Percentiles rank a stretch among this genome's conserved stretches.
These are phyloP conservation scores for Drosophila eohydei DNA, from an alignment of 2,888 invertebrate species.

Conservation along the genomic window DNA sequence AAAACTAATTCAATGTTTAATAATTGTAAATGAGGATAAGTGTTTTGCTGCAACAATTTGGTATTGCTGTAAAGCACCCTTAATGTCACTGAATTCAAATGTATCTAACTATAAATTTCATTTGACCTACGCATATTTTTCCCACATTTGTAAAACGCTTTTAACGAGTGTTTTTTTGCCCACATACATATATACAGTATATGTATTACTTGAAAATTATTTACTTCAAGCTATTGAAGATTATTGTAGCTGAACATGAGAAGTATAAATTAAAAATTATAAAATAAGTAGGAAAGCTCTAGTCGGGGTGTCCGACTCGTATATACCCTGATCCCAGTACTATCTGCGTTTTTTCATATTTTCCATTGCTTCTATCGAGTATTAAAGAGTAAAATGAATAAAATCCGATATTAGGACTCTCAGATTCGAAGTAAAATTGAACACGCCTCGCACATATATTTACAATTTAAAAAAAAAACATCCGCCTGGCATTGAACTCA, in stretches of 20 bases:
- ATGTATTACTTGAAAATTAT: constrained; percentile 3
- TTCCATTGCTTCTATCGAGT: no score
- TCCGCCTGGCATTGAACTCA: no score
- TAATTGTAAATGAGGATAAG: no score
- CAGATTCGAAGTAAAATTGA: no score
- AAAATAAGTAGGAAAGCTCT: neutral
- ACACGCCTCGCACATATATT: no score
- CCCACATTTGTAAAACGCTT: constrained; percentile 2
- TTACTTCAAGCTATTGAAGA: constrained; percentile 2
- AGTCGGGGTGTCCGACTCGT: no score
- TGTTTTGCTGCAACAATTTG: neutral
- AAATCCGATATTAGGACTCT: no score
- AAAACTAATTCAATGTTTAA: no score
- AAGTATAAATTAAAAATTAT: constrained; percentile 11
- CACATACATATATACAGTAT: constrained; percentile 12
- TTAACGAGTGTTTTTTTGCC: constrained; percentile 13
- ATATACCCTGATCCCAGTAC: no score
- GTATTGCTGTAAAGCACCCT: neutral
- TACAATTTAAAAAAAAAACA: no score
- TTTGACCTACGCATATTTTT: constrained; percentile 12
- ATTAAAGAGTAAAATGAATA: no score
- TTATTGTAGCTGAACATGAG: constrained; percentile 24
- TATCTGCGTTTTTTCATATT: no score
- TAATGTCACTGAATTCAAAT: constrained; percentile 4
- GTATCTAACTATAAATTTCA: constrained; percentile 36